Base-by-base conservation (phyloP, 2,888 invertebrate species). In the Willowsia nigromaculata region DNA sequence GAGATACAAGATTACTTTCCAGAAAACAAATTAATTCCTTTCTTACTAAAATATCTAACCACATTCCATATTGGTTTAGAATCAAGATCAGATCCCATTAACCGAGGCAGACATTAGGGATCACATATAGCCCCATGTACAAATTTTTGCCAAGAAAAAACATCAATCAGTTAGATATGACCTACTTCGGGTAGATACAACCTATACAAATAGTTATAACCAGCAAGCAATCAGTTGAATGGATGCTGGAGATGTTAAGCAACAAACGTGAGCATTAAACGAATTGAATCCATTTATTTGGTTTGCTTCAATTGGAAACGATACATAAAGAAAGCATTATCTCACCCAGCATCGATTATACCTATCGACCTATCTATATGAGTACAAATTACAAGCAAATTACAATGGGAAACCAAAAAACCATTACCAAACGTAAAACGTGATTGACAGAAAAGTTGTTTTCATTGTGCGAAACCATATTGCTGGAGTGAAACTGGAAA, bases 361-460 rank as follows among this genome's bases (percentile, higher is more conserved):
- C 13, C 43, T n/a, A n/a, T n/a, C n/a, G n/a, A n/a, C n/a, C n/a
- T n/a, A n/a, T n/a, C n/a, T n/a, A n/a, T n/a, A n/a, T n/a, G 43
- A 53, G 18, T 53, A n/a, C 80, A 53, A 80, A 59, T 40, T 33
- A 37, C 59, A 11, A 27, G 18, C 22, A 62, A 81, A 62, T 62
- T 81, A 40, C 40, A 40, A 25, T 43, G 37, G 33, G 9, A 80
- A 81, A 62, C 81, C 40, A 43, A 1, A 62, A 81, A 81, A 37
- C 76, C 56, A 56, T 56, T 56, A 80, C 27, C 56, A 56, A 56
- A 62, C 43, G n/a, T 43, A 4, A 81, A 81, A 62, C 59, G 40
- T 81, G 62, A 81, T 80, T 59, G 81, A 81, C 81, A 5, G 62
- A 27, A 62, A 62, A 15, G 9, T 30, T 62, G 27, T 30, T 62